phyloP scores from a whole-genome alignment of 2,888 invertebrate genomes.

The Notocelia uddmanniana region DNA sequence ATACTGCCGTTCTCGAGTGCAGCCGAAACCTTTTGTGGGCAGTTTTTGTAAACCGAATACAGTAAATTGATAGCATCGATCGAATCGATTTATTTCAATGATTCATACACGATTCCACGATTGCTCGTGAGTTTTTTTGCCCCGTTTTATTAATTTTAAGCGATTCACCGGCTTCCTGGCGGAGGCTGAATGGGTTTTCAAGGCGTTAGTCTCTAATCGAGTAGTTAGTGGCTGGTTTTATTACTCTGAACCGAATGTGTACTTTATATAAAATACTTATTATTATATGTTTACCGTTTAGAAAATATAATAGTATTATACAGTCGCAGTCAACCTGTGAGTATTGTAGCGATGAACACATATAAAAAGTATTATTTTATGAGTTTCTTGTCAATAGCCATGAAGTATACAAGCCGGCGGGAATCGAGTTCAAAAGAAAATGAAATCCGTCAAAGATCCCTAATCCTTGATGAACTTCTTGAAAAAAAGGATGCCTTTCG shows the following conservation, averaged over 20 bases:
- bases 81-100: slow-evolving; percentile 69
- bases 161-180: slow-evolving; percentile 28
- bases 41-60: slow-evolving; percentile 64
- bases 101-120: slow-evolving; percentile 67
- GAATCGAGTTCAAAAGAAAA: not conserved
- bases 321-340: too few relatives aligned
- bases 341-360: too few relatives aligned
- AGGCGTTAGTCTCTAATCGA: slow-evolving; percentile 24
- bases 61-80: slow-evolving; percentile 67
- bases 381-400: not conserved
- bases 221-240: slow-evolving; percentile 24
- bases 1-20: slow-evolving; percentile 62
- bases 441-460: too few relatives aligned
- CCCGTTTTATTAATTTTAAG: slow-evolving; percentile 13
- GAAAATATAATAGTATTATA: too few relatives aligned
- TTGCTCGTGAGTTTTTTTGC: slow-evolving; percentile 52
- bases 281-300: too few relatives aligned
- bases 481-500: too few relatives aligned
- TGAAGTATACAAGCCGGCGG: not conserved
- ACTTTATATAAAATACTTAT: slow-evolving; percentile 36
- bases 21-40: slow-evolving; percentile 69
- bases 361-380: too few relatives aligned
- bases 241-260: slow-evolving; percentile 30
- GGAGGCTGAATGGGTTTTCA: slow-evolving; percentile 21
- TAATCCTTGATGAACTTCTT: too few relatives aligned